These are phyloP conservation scores for Hydractinia echinata DNA, from an alignment of 30 jellyfish, hydroid and myxozoan species.

Conservation along the genomic window DNA sequence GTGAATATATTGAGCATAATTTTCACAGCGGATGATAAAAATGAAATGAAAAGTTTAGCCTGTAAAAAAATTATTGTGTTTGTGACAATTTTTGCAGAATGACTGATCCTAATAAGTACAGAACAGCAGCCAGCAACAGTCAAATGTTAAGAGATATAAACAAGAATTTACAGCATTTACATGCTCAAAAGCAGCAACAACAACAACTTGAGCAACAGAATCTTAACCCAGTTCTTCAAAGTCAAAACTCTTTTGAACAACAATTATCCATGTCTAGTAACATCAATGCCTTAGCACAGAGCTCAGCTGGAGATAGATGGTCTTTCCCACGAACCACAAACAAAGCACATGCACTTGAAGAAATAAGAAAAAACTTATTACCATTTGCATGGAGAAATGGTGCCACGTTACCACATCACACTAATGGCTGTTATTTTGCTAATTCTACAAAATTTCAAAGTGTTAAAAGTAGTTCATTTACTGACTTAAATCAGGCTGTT, in stretches of 20 bases:
- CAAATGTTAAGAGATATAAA: conserved; percentile 35
- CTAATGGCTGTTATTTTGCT: background rate
- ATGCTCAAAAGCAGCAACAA: background rate
- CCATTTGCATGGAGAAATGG: conserved; percentile 43
- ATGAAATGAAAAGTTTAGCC: no score
- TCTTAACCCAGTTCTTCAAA: background rate
- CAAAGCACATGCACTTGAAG: conserved; percentile 36
- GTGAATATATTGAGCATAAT: no score
- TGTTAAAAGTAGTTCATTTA: conserved; percentile 23
- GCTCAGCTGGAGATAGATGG: conserved; percentile 45
- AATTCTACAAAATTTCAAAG: conserved; percentile 4
- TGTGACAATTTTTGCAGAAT: background rate
- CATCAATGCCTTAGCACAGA: conserved; percentile 37
- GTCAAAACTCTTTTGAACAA: conserved; percentile 33
- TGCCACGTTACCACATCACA: background rate
- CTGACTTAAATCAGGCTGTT: conserved; percentile 27
- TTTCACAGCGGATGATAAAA: no score
- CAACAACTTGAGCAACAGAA: background rate
- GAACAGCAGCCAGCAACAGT: conserved; percentile 13
- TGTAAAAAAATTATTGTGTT: no score
- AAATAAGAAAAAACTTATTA: conserved; percentile 30
- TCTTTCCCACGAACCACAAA: conserved; percentile 30
- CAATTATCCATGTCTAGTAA: conserved; percentile 9
- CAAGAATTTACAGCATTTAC: conserved; percentile 21
- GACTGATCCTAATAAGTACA: conserved; percentile 19